A percentile compares a stretch with the other conserved stretches of the same genome.
Evolutionary conservation across 64 coral and sea anemone genomes (phyloP).

Genomic region (Cladopsammia gracilis): DNA sequence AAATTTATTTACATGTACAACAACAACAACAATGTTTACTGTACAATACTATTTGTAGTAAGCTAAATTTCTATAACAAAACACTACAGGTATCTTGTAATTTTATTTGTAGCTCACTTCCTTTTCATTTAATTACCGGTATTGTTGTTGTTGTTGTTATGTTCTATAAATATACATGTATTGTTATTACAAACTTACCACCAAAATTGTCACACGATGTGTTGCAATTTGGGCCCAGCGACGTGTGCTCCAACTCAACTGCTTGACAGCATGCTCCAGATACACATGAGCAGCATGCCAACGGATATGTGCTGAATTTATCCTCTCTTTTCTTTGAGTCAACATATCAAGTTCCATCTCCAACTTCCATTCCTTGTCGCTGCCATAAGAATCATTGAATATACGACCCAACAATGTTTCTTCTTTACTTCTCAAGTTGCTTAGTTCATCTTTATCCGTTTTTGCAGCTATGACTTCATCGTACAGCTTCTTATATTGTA

Average conservation of each 20-base stretch:
- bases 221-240: constrained; percentile 93
- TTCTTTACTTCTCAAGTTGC: constrained; percentile 50
- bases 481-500: constrained; percentile 89
- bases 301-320: constrained; percentile 67
- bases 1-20: too few relatives aligned
- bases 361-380: constrained; percentile 90
- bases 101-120: too few relatives aligned
- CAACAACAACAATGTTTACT: too few relatives aligned
- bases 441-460: constrained; percentile 66
- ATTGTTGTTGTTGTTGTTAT: too few relatives aligned
- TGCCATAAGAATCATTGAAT: constrained; percentile 94
- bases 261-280: constrained; percentile 59
- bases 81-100: too few relatives aligned
- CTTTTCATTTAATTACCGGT: too few relatives aligned
- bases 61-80: too few relatives aligned
- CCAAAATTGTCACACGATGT: constrained; percentile 56
- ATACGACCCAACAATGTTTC: constrained; percentile 83
- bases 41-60: too few relatives aligned
- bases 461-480: constrained; percentile 46
- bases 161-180: too few relatives aligned
- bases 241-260: constrained; percentile 77
- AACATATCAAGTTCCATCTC: constrained; percentile 85
- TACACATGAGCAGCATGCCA: constrained; percentile 85
- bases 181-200: constrained; percentile 60
- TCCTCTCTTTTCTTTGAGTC: constrained; percentile 73